These are phyloP conservation scores for Montipora foliosa DNA, from an alignment of 64 coral and sea anemone species.

Conservation along the genomic window DNA sequence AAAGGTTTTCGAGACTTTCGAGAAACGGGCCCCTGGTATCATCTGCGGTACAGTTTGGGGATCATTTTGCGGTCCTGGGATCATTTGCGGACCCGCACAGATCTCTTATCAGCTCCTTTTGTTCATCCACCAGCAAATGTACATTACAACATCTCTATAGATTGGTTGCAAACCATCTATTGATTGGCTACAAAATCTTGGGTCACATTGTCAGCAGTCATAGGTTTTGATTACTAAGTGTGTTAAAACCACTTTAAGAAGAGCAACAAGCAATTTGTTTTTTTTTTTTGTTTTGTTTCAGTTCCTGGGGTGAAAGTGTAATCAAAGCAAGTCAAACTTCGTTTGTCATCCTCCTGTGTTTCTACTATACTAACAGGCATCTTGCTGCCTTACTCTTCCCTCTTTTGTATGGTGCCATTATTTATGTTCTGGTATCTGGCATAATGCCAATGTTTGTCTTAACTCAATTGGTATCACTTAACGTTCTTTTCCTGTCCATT, in stretches of 20 bases:
- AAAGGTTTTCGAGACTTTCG: too few relatives aligned
- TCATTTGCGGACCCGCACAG: too few relatives aligned
- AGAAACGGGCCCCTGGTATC: too few relatives aligned
- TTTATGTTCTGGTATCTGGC: conserved; percentile 68
- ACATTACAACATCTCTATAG: too few relatives aligned
- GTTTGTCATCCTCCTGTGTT: conserved; percentile 74
- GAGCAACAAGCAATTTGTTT: background rate
- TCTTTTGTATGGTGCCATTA: conserved; percentile 52
- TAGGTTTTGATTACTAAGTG: too few relatives aligned
- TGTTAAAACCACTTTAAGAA: background rate
- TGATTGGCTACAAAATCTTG: too few relatives aligned
- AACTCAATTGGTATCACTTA: conserved; percentile 61
- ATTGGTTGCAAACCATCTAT: too few relatives aligned
- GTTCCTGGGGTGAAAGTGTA: conserved; percentile 85
- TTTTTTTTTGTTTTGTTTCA: conserved; percentile 48
- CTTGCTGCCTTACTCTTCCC: conserved; percentile 61
- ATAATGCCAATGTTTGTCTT: conserved; percentile 17
- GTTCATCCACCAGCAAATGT: too few relatives aligned
- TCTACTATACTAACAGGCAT: conserved; percentile 63
- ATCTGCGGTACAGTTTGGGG: too few relatives aligned
- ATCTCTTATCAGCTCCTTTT: too few relatives aligned
- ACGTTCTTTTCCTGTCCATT: conserved; percentile 73
- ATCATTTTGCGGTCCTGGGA: too few relatives aligned
- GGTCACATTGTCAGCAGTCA: too few relatives aligned
- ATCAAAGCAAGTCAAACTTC: conserved; percentile 74